phyloP scores from a whole-genome alignment of 2,113 vertebrate species.

The Xenotilapia leptura region DNA sequence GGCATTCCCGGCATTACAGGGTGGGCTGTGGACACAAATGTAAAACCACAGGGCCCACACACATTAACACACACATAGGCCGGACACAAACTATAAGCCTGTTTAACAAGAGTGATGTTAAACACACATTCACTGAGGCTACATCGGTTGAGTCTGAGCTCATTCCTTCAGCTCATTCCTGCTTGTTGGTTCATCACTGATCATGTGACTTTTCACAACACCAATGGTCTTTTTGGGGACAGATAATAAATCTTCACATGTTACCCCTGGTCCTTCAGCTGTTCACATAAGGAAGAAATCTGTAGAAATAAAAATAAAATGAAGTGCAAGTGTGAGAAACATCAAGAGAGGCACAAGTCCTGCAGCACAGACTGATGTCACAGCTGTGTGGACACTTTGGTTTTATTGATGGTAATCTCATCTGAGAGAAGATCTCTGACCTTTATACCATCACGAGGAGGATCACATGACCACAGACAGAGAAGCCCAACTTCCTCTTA shows the following conservation, averaged over 20 bases:
- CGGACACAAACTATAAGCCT: not conserved
- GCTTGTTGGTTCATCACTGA: not conserved
- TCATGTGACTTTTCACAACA: not conserved
- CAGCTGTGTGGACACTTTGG: not conserved
- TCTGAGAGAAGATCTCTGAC: not conserved
- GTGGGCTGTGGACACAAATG: not conserved
- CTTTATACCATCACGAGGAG: not conserved
- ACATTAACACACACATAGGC: not conserved
- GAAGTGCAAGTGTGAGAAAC: no score
- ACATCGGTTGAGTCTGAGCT: not conserved
- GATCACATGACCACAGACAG: not conserved
- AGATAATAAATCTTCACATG: not conserved
- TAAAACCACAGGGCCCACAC: not conserved
- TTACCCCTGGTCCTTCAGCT: not conserved
- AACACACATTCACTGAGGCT: not conserved
- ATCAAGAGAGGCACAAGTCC: not conserved
- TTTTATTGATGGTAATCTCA: not conserved
- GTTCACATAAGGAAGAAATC: not conserved
- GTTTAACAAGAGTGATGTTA: not conserved
- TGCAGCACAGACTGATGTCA: not conserved
- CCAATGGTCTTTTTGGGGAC: not conserved
- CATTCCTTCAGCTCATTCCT: not conserved
- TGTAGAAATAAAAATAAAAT: no score
- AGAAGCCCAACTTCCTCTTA: not conserved
- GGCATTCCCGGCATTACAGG: not conserved